Base-by-base conservation (phyloP, 2,797 vertebrate species). In the Oreochromis grahami region DNA sequence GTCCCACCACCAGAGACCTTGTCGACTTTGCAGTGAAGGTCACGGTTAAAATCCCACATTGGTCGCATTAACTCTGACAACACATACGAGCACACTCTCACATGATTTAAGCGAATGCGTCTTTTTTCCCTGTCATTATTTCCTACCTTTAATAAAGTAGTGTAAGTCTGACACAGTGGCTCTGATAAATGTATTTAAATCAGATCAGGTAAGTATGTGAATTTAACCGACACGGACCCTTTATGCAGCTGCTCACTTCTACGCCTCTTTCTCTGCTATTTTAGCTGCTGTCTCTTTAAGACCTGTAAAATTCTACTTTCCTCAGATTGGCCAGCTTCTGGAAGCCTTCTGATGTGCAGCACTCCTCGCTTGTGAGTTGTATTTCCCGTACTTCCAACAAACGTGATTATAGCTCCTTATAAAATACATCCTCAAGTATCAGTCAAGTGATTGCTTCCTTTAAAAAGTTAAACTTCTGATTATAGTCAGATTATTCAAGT, bases 11-110 rank as follows among this genome's bases (percentile, higher is more conserved):
- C 53, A 63, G 50, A 81, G 77, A 82, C 85, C 83, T 82, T 51
- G 55, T 14, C 3, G 13, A 76, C 76, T 43, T 43, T 7, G 7
- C 65, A 85, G 53, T 60, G 84, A 91, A 93, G 92, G 88, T 92
- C 88, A 80, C 77, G 3, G 34, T 81, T 63, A 85, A 80, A 90
- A 89, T 86, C 88, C 87, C 78, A 68, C 76, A 86, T 79, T 72
- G 60, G 45, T 86, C 63, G 8, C 74, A 84, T 85, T 82, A 86
- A 83, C 76, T 29, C 80, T 24, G 80, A 83, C 77, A 84, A 74
- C 26, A 5, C 43, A 84, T 78, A 63, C 24, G 19, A 80, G 32
- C 60, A 29, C 82, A 3, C 21, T 38, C 77, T 68, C 60, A 70
- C 72, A 36, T 58, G 8, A 14, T 55, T n/a, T 56, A 65, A 76